Evolutionary conservation across 2,797 vertebrate genomes (phyloP), one percentile per base, ranked within the genome.

Genomic region (Ispidina lecontei): DNA sequence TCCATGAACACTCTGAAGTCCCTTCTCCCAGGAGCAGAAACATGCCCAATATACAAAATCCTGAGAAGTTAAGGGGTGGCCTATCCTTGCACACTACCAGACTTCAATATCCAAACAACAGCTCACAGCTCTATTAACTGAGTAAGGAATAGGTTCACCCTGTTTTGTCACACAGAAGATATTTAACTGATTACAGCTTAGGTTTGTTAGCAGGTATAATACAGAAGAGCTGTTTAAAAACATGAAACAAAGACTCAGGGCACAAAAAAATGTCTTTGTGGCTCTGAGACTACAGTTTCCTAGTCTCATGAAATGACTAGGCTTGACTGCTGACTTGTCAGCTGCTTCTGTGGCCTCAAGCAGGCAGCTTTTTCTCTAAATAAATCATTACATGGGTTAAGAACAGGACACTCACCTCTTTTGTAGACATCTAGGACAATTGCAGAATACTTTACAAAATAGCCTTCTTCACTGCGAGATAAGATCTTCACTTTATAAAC

Each of bases 401-500:
- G 71, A 49, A 22, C 52, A 72, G 37, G 47, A 81, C 43, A 47
- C 97, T 96, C 84, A 99, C 99, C 98, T 94, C 97, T 98, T 95
- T 98, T 98, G 43, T 98, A 98, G 67, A 98, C 76, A 33, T 98
- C 97, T 33, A 97, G 71, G 10, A 99, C 96, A 41, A 41, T 91
- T 72, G 98, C 98, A 19, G 94, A 97, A 93, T 98, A 98, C 84
- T 96, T 98, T 71, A 98, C 87, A 90, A 99, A 99, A 96, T 97
- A 97, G 44, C 98, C 98, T 76, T 98, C 98, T 92, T 97, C 95
- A 9, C 80, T 95, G 21, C 94, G 91, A 12, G 98, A 98, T 41
- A 87, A 94, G 81, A 99, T 97, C 12, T 25, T 92, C 84, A 99
- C 98, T 95, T 97, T 99, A 86, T 98, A 98, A 70, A 97, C 99